Base-by-base conservation (phyloP, 2,797 vertebrate species). In the Sebastes goodei region DNA sequence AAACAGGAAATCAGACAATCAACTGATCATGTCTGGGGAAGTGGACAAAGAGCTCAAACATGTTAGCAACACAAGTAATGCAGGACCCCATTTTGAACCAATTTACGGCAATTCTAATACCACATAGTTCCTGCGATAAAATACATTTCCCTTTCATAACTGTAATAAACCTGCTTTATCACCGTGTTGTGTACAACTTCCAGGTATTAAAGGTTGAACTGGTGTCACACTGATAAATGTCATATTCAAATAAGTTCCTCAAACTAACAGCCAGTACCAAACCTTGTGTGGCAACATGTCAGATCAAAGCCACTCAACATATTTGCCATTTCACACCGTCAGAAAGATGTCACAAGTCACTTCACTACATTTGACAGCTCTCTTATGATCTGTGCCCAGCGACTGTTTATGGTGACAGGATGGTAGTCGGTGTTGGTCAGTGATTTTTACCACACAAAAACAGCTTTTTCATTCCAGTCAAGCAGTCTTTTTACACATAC, bases 1-100 rank as follows among this genome's bases (percentile, higher is more conserved):
- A 80, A 91, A 89, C 82, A 92, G 86, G 83, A 92, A 89, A 90
- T 81, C 81, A 72, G 77, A 85, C 76, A 85, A 83, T 80, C 20
- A 60, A 81, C 30, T 71, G 71, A 82, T 80, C 60, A 11, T 32
- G 56, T 71, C 38, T 63, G 25, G 46, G 84, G 78, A 89, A 83
- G 80, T 81, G 8, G 60, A 86, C 63, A 69, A 74, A 81, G 15
- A 25, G 35, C 27, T 25, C 53, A 72, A 52, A 55, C 23, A 61
- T 17, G 10, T 55, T 10, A 6, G 46, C 46, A 49, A 74, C 2
- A n/a, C 4, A 12, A 17, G 10, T 57, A 17, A 42, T 12, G 15
- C n/a, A 29, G 5, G 10, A 52, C 49, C 49, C 2, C 2, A 30
- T 27, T 81, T 30, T 2, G 0, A 21, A 72, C 4, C 1, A 14